Conservation (phyloP, 2,113 vertebrate species). For the Crotalus tigris region DNA sequence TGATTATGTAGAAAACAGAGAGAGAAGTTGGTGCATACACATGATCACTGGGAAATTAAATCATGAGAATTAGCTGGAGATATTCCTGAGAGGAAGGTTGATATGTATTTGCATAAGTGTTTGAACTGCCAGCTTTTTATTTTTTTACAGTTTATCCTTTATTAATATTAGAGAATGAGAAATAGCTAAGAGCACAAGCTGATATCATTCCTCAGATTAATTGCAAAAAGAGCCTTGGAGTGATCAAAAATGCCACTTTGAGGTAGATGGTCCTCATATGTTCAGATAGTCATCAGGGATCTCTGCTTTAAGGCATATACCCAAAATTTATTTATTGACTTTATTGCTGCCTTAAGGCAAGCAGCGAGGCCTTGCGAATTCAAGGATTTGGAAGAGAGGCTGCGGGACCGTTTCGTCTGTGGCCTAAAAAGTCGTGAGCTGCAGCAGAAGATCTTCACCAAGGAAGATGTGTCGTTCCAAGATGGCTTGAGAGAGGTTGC, state of each 20-base stretch:
- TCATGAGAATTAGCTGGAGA: constrained; percentile 70
- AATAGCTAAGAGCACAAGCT: constrained; percentile 47
- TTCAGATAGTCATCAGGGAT: constrained; percentile 43
- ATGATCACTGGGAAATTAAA: constrained; percentile 74
- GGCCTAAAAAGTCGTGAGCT: too few species aligned
- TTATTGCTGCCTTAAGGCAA: too few species aligned
- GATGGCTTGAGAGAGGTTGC: too few species aligned
- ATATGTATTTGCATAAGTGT: constrained; percentile 68
- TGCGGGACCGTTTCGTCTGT: too few species aligned
- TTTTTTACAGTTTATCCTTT: not conserved
- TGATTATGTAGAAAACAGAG: constrained; percentile 65
- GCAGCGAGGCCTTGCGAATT: too few species aligned
- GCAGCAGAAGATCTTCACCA: too few species aligned
- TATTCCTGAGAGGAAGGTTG: constrained; percentile 65
- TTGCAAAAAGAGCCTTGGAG: constrained; percentile 29
- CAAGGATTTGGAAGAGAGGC: too few species aligned
- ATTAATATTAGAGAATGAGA: constrained; percentile 22
- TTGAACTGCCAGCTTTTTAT: constrained; percentile 55
- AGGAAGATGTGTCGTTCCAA: too few species aligned
- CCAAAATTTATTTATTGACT: too few species aligned
- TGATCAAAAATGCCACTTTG: constrained; percentile 44
- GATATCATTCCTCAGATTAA: constrained; percentile 33
- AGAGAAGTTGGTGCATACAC: constrained; percentile 63
- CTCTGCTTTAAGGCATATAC: constrained; percentile 20
- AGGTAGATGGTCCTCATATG: constrained; percentile 49